Conservation (phyloP, 2,797 vertebrate species). For the Apogon hyalosoma region DNA sequence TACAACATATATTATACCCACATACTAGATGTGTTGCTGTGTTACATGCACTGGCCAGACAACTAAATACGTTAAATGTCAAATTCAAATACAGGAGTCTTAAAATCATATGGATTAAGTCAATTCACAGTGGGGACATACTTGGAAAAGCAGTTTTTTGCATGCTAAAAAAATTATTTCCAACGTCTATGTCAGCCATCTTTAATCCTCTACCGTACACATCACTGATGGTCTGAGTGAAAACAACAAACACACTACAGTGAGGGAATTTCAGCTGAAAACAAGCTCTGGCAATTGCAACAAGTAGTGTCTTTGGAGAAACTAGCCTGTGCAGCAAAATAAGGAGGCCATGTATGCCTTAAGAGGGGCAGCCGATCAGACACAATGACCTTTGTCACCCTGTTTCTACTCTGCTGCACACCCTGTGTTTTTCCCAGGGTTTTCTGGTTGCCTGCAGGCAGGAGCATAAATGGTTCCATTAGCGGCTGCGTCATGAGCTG, state of each 20-base stretch:
- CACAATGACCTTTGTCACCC: conserved; percentile 4
- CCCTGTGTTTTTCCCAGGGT: conserved; percentile 17
- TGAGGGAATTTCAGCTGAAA: conserved; percentile 1
- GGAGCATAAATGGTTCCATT: conserved; percentile 52
- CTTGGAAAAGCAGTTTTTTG: background rate
- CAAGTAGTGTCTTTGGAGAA: background rate
- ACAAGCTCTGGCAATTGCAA: background rate
- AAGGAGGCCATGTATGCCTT: background rate
- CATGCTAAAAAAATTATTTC: background rate
- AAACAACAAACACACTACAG: conserved; percentile 10
- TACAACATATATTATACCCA: no score
- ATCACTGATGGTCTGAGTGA: conserved; percentile 5
- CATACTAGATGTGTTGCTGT: no score
- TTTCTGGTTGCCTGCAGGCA: conserved; percentile 39
- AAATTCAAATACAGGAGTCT: conserved; percentile 1
- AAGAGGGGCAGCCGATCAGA: background rate
- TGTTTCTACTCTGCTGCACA: background rate
- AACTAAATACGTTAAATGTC: background rate
- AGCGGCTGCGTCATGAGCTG: conserved; percentile 41
- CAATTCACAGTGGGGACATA: background rate
- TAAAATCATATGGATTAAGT: background rate
- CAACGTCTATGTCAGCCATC: background rate
- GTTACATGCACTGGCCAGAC: no score
- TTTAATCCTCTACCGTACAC: background rate
- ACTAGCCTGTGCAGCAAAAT: conserved; percentile 4